Evolutionary conservation across 2,113 vertebrate genomes (phyloP).

Genomic region (Periophthalmodon schlosseri): DNA sequence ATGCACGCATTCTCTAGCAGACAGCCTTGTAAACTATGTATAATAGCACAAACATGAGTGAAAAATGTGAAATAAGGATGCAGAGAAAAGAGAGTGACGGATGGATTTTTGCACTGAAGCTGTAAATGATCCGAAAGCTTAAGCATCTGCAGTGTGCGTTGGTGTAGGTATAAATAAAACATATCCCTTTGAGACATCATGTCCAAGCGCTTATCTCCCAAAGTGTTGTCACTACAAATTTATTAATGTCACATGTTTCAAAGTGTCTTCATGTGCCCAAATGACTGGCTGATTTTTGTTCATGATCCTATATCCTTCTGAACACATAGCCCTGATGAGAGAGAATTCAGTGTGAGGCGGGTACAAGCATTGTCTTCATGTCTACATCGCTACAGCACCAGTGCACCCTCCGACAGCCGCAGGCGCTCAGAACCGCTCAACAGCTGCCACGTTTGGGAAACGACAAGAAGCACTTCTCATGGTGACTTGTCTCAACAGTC

Average conservation of each 20-base stretch:
- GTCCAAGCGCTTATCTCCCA: conserved; percentile 64
- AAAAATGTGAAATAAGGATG: conserved; percentile 7
- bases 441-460: conserved; percentile 57
- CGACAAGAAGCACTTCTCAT: conserved; percentile 40
- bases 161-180: conserved; percentile 69
- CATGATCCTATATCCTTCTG: background rate
- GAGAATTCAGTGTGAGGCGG: conserved; percentile 20
- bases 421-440: conserved; percentile 37
- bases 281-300: conserved; percentile 25
- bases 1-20: conserved; percentile 15
- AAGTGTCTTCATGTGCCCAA: conserved; percentile 45
- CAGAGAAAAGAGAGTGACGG: conserved; percentile 35
- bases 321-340: background rate
- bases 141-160: conserved; percentile 47
- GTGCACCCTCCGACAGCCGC: conserved; percentile 56
- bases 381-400: conserved; percentile 44
- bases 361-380: conserved; percentile 13
- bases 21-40: conserved; percentile 15
- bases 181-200: conserved; percentile 65
- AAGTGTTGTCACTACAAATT: conserved; percentile 70
- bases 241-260: conserved; percentile 57
- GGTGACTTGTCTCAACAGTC: conserved; percentile 37
- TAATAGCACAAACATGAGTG: background rate
- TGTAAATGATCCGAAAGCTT: conserved; percentile 63
- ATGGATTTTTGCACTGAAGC: conserved; percentile 49